Evolutionary conservation across 2,888 invertebrate species (phyloP).

Genomic region (Metacarcinus magister): DNA sequence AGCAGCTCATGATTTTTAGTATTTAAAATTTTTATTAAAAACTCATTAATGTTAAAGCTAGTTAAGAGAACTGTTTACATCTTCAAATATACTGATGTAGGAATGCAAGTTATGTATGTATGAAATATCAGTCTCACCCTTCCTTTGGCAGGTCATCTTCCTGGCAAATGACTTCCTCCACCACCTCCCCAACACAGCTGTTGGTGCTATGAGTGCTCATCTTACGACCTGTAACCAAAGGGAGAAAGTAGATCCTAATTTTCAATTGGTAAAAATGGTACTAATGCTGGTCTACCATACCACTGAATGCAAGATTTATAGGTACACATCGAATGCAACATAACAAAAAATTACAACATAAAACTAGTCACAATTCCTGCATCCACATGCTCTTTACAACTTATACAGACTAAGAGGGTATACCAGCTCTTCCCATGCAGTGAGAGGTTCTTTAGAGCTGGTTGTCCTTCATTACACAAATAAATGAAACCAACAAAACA

Average conservation of each 20-base stretch:
- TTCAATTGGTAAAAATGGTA: too few species aligned
- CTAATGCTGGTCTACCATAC: neutral
- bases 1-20: too few species aligned
- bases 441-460: too few species aligned
- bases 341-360: neutral
- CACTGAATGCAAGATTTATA: neutral
- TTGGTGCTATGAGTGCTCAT: constrained; percentile 33
- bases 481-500: too few species aligned
- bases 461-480: neutral
- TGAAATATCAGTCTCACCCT: constrained; percentile 57
- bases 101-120: neutral
- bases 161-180: constrained; percentile 71
- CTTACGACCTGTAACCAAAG: constrained; percentile 43
- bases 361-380: neutral
- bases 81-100: neutral
- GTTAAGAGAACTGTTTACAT: neutral
- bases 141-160: constrained; percentile 75
- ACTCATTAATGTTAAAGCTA: neutral
- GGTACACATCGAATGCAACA: neutral
- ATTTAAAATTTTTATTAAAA: neutral
- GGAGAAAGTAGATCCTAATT: neutral
- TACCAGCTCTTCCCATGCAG: too few species aligned
- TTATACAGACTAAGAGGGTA: neutral
- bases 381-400: neutral
- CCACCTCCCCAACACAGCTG: constrained; percentile 35